These are phyloP conservation scores for Meghimatium bilineatum DNA, from an alignment of 2,888 invertebrate genomes.

Conservation along the genomic window DNA sequence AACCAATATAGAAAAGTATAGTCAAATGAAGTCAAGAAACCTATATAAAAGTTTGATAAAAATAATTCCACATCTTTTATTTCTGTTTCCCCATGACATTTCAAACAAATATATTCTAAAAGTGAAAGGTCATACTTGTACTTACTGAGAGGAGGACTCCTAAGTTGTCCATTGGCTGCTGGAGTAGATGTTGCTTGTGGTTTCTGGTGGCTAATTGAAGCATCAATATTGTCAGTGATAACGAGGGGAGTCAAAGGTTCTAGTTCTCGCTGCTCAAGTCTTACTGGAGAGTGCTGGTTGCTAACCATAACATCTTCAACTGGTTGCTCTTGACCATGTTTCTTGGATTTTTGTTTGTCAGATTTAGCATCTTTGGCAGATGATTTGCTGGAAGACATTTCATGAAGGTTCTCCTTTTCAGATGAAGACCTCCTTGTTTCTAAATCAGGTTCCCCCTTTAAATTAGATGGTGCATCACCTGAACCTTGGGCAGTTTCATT, in stretches of 20 bases:
- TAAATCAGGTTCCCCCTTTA: not conserved
- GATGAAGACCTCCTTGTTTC: constrained; percentile 20
- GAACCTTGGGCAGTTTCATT: not conserved
- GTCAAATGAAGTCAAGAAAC: too few species aligned
- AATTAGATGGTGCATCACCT: not conserved
- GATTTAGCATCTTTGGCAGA: constrained; percentile 19
- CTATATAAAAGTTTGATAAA: too few species aligned
- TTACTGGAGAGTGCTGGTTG: constrained; percentile 49
- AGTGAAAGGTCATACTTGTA: constrained; percentile 7
- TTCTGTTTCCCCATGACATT: too few species aligned
- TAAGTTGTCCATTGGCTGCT: constrained; percentile 62
- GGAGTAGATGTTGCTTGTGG: constrained; percentile 72
- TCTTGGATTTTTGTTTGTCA: constrained; percentile 6
- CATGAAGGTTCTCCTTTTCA: constrained; percentile 30
- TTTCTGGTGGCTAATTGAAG: constrained; percentile 49
- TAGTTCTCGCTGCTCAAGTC: constrained; percentile 45
- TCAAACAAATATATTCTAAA: not conserved
- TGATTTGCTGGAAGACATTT: constrained; percentile 35
- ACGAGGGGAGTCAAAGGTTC: constrained; percentile 65
- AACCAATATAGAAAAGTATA: too few species aligned
- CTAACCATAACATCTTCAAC: constrained; percentile 22
- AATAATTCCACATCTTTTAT: too few species aligned
- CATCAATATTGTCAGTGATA: constrained; percentile 55
- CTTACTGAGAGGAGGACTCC: constrained; percentile 57
- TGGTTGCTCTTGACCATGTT: constrained; percentile 3